These are phyloP conservation scores for Lipotes vexillifer DNA, from an alignment of 2,113 vertebrate genomes.

Conservation along the genomic window DNA sequence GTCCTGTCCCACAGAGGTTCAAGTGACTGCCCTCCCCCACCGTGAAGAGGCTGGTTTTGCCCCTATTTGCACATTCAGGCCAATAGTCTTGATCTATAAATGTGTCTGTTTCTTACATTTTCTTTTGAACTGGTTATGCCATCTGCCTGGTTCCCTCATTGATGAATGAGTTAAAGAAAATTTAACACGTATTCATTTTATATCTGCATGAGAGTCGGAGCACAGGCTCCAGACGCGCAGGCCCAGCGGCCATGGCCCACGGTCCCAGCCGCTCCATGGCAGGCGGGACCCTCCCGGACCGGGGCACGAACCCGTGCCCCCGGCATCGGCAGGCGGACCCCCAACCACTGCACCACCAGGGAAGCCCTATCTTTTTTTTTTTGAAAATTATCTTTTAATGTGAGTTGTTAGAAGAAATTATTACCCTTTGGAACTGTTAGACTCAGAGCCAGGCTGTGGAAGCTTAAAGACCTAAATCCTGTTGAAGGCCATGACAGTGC, in stretches of 20 bases:
- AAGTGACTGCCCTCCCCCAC: neutral
- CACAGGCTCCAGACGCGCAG: too few relatives aligned
- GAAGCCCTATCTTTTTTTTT: too few relatives aligned
- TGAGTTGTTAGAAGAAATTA: neutral
- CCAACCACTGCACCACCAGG: too few relatives aligned
- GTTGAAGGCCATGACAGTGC: neutral
- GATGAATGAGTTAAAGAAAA: conserved; percentile 33
- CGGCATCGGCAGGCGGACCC: too few relatives aligned
- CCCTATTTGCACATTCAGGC: neutral
- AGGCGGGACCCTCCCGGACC: too few relatives aligned
- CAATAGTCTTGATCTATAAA: neutral
- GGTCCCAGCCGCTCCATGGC: too few relatives aligned
- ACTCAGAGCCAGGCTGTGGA: neutral
- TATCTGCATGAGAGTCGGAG: neutral
- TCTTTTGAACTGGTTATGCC: neutral
- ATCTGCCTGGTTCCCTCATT: neutral
- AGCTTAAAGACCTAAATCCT: conserved; percentile 14
- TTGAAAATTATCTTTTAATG: neutral
- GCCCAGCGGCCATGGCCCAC: too few relatives aligned
- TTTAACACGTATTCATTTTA: neutral
- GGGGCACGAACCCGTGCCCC: too few relatives aligned
- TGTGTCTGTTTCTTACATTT: neutral
- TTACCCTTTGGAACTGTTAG: neutral
- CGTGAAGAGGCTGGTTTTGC: neutral
- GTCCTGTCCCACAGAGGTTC: neutral